Percentiles rank a stretch among this genome's conserved stretches.
Evolutionary conservation across 2,797 vertebrate genomes (phyloP).

Genomic region (Phalloptychus januarius): DNA sequence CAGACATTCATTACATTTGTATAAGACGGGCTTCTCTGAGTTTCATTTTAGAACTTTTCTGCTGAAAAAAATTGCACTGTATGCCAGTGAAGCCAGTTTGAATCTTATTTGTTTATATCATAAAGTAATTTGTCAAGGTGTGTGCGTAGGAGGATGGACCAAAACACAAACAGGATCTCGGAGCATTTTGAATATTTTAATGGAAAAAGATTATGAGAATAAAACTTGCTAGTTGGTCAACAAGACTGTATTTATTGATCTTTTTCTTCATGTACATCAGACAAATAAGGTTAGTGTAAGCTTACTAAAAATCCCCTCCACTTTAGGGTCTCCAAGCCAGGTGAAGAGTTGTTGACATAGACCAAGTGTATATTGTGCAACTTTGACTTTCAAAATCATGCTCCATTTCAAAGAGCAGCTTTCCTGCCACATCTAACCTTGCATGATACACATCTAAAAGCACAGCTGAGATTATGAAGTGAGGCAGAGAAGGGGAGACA

Average conservation of each 20-base stretch:
- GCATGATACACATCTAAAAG: constrained; percentile 15
- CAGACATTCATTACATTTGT: constrained; percentile 30
- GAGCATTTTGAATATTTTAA: too few species aligned
- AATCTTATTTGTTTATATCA: not conserved
- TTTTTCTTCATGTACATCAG: too few species aligned
- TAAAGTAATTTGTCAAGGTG: not conserved
- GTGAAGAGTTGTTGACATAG: not conserved
- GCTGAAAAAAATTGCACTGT: not conserved
- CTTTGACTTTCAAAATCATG: not conserved
- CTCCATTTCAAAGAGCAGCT: not conserved
- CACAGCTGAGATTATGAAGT: constrained; percentile 72
- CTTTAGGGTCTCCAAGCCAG: too few species aligned
- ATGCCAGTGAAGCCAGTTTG: not conserved
- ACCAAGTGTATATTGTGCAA: not conserved
- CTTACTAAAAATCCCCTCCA: too few species aligned
- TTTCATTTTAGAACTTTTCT: constrained; percentile 20
- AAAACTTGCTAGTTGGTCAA: too few species aligned
- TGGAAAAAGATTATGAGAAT: too few species aligned
- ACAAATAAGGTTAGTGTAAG: too few species aligned
- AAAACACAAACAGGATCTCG: too few species aligned
- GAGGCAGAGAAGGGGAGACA: constrained; percentile 72
- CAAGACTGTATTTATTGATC: too few species aligned
- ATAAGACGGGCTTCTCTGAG: constrained; percentile 15
- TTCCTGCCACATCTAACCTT: constrained; percentile 18
- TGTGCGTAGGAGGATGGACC: too few species aligned